Evolutionary conservation across 2,113 vertebrate species (phyloP), one percentile per base, ranked within the genome.

Genomic region (Ctenomys sociabilis): DNA sequence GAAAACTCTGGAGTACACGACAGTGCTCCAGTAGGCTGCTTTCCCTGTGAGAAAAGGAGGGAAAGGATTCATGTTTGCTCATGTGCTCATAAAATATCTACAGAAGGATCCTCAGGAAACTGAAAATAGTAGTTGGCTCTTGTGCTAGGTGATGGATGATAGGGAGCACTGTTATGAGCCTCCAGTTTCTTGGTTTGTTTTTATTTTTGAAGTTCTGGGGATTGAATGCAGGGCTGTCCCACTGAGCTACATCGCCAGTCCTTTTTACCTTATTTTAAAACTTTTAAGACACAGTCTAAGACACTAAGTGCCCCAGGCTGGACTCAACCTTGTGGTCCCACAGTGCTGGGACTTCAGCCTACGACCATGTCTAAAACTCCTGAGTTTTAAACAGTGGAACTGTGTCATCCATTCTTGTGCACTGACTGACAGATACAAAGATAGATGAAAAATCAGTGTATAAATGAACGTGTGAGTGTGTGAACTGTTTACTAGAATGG

Each of bases 331-430:
- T 43, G 40, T 78, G 75, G 43, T 49, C 43, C 26, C 7, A 17
- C 43, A 32, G 43, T 78, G 26, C 43, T 30, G 24, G n/a, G 37
- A 43, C 26, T 75, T 7, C 14, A 49, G 43, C 1, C 26, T 49
- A 14, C 13, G 14, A 45, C 43, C 43, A 17, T 9, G 13, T 30
- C 14, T 66, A 49, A 91, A 77, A 17, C 13, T 83, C 16, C 70
- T 90, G 70, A 87, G 57, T 87, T 94, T 81, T 75, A 32, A 90
- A 35, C 11, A 43, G 9, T 82, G 70, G 86, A 86, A 84, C 66
- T 26, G 26, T 16, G 77, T 66, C 61, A 37, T 45, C 30, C 61
- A 35, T 61, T 85, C 37, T 85, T 75, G n/a, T 52, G 26, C 21
- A 52, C 43, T 82, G 13, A n/a, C 77, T 72, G 35, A 43, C 30